A percentile compares a stretch with the other conserved stretches of the same genome.
Evolutionary conservation across 2,888 invertebrate species (phyloP).

Genomic region (Pseudococcus jackbeardsleyi): DNA sequence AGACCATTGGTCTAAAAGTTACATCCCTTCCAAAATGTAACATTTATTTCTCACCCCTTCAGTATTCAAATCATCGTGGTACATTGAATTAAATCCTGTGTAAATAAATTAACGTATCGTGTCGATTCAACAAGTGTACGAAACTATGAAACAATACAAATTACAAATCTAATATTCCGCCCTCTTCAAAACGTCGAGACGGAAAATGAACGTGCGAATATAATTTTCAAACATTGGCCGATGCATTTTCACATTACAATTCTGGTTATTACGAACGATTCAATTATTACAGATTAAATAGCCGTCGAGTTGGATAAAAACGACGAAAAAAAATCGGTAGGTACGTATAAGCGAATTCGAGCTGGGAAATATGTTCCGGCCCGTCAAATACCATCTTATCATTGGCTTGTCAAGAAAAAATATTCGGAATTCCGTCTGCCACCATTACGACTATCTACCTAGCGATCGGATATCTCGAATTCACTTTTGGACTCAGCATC

Average conservation of each 20-base stretch:
- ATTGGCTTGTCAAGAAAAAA: neutral
- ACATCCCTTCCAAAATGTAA: too few species aligned
- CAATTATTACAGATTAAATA: neutral
- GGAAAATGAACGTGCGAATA: neutral
- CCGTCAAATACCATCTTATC: neutral
- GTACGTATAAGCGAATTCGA: neutral
- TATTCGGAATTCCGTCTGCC: neutral
- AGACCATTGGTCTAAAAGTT: too few species aligned
- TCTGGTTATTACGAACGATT: neutral
- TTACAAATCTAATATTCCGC: neutral
- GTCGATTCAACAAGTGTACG: slow-evolving; percentile 10
- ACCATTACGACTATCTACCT: neutral
- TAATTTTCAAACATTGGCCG: neutral
- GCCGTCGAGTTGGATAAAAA: neutral
- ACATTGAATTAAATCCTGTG: neutral
- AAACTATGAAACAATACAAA: neutral
- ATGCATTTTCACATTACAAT: neutral
- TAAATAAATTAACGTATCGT: neutral
- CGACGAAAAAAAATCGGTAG: neutral
- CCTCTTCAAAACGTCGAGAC: neutral
- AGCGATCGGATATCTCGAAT: neutral
- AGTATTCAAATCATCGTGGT: neutral
- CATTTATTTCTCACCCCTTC: too few species aligned
- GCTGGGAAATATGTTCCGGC: neutral
- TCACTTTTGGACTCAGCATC: neutral